phyloP scores from a whole-genome alignment of 2,888 invertebrate species.

The Heliconius ismenius region DNA sequence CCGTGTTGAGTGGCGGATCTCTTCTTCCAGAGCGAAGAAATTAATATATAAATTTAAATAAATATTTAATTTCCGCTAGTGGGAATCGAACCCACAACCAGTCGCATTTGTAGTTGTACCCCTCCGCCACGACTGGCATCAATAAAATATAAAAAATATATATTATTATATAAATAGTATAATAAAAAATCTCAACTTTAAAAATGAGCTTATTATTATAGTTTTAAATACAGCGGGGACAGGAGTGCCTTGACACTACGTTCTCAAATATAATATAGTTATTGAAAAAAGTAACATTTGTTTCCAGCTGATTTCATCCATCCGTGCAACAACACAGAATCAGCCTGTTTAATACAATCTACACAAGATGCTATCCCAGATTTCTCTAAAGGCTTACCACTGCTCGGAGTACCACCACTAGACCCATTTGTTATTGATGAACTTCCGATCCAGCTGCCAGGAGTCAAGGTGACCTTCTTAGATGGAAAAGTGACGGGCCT shows the following conservation, averaged over 20 bases:
- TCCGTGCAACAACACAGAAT: conserved; percentile 72
- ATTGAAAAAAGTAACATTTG: not conserved
- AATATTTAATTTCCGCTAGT: too few species aligned
- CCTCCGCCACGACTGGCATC: too few species aligned
- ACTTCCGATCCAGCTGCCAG: conserved; percentile 73
- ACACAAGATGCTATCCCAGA: conserved; percentile 73
- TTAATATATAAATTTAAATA: too few species aligned
- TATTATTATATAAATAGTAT: too few species aligned
- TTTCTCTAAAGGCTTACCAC: conserved; percentile 70
- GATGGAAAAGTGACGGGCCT: conserved; percentile 73
- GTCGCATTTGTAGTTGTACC: too few species aligned
- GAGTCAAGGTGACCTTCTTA: conserved; percentile 74
- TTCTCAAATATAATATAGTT: not conserved
- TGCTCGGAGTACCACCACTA: conserved; percentile 68
- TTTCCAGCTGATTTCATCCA: conserved; percentile 72
- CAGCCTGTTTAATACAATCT: conserved; percentile 67
- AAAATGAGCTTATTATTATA: too few species aligned
- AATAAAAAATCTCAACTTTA: too few species aligned
- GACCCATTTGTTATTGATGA: conserved; percentile 74
- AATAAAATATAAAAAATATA: too few species aligned
- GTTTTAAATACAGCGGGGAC: not conserved
- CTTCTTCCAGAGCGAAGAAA: too few species aligned
- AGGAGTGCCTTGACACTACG: not conserved
- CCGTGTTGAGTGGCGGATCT: too few species aligned
- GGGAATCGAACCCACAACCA: too few species aligned